Base-by-base conservation (phyloP, 2,888 invertebrate species). In the Acronicta aceris region DNA sequence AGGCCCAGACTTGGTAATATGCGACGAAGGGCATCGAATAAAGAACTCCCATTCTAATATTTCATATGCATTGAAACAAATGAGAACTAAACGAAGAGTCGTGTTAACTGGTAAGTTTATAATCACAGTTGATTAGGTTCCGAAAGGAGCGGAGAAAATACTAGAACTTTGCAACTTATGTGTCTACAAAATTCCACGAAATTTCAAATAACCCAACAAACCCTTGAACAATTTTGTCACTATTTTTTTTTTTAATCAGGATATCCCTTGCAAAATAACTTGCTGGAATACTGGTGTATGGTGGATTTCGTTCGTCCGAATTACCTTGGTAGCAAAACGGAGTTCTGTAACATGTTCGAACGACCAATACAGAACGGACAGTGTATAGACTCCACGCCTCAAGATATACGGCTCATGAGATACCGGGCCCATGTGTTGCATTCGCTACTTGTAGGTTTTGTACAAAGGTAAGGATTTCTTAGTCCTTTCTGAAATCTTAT, bases 281-380 rank as follows among this genome's bases (percentile, higher is more conserved):
- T 99, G 16, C 93, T 98, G 58, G 99, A 98, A 86, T 99, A 99
- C 88, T 99, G 99, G 99, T 99, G 99, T 86, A 99, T 99, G 99
- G 99, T 99, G 0, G 99, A 99, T 88, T 99, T 99, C 91, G 99
- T 99, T 0, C 96, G 99, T 21, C 99, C 99, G 0, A 99, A 99
- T 93, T 99, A 98, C 90, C 95, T 99, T 41, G 99, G 99, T 62
- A 98, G 98, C 21, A 98, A 99, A 89, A 98, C 98, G 0, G 99
- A 99, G 89, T 99, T 99, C 89, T 97, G 98, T 83, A 99, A 99
- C 88, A 99, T 99, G 99, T 99, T 99, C 88, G 99, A 99, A 87
- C 95, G 99, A 13, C 99, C 99, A 0, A 99, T 99, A 78, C 98
- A 98, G 91, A 99, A 99, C 88, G 99, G 99, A 0, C 99, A 99